Conservation (phyloP, 2,797 vertebrate genomes). For the Pseudocheirus occidentalis region DNA sequence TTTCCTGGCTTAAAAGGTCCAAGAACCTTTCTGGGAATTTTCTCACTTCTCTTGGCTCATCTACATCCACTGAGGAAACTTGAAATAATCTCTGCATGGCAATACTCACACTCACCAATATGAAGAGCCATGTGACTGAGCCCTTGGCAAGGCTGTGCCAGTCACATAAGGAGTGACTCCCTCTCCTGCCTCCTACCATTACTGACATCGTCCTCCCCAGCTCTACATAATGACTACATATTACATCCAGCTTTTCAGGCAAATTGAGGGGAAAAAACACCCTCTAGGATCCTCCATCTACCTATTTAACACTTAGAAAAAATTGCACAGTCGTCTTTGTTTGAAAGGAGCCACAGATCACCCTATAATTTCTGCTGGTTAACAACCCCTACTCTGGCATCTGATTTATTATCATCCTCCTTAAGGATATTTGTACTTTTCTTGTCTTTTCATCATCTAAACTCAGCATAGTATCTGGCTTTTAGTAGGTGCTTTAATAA, state of each 20-base stretch:
- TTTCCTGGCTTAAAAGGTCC: background rate
- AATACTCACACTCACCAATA: background rate
- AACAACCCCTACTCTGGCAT: background rate
- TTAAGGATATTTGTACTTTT: background rate
- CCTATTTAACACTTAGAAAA: background rate
- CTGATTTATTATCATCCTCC: background rate
- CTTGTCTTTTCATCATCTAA: background rate
- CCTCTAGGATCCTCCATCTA: background rate
- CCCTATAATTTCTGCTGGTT: background rate
- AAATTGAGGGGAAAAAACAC: fast-evolving
- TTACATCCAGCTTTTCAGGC: background rate
- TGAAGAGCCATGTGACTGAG: background rate
- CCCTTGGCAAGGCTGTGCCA: background rate
- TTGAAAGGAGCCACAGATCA: background rate
- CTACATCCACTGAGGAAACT: background rate
- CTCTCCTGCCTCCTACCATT: background rate
- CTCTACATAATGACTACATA: background rate
- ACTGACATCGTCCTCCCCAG: background rate
- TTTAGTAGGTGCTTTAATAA: background rate
- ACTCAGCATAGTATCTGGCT: background rate
- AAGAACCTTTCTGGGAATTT: background rate
- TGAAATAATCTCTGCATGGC: background rate
- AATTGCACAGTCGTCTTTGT: background rate
- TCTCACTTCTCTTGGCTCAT: background rate
- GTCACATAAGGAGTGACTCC: background rate